Conservation (phyloP, 2,113 vertebrate genomes). For the Indicator maculatus region DNA sequence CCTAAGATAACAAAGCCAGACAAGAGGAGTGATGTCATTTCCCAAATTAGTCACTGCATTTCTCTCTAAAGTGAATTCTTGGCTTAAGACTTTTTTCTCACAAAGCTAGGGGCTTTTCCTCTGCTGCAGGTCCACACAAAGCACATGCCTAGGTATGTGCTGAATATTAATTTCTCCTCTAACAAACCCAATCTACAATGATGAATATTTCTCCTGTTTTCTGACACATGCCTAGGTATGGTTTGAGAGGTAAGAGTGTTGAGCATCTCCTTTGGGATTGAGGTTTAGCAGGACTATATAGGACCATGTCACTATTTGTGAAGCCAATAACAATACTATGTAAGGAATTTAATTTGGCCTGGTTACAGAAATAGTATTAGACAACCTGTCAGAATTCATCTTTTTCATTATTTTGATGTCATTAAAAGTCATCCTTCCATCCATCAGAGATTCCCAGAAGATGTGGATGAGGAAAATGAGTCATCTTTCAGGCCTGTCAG, state of each 20-base stretch:
- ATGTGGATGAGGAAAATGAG: background rate
- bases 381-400: background rate
- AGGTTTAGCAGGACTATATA: background rate
- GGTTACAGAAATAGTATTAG: background rate
- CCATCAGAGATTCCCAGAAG: background rate
- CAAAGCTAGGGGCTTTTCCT: background rate
- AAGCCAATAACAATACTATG: background rate
- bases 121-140: background rate
- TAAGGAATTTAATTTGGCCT: background rate
- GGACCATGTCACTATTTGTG: background rate
- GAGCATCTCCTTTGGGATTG: background rate
- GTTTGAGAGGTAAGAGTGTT: background rate
- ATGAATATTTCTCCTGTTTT: background rate
- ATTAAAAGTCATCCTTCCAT: background rate
- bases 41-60: background rate
- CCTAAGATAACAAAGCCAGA: background rate
- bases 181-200: background rate
- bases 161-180: background rate
- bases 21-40: background rate
- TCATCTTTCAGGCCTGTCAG: background rate
- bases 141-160: background rate
- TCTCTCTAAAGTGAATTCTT: background rate
- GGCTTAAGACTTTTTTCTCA: background rate
- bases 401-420: slow-evolving; percentile 25
- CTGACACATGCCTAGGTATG: accelerated